Evolutionary conservation across 2,797 vertebrate genomes (phyloP), one percentile per base, ranked within the genome.

Genomic region (Pteronotus mesoamericanus): DNA sequence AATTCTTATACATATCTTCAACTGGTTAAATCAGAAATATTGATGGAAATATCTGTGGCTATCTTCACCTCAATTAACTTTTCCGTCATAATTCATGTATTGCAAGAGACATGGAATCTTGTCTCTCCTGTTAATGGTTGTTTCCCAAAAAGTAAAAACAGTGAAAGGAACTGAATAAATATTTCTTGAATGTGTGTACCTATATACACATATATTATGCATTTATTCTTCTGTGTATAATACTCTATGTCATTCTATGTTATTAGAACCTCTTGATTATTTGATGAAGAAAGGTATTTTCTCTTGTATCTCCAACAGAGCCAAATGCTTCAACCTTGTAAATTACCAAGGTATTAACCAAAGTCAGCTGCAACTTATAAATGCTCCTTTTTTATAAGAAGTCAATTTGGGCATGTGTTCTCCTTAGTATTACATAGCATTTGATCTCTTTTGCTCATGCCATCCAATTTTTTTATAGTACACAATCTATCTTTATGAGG

Each of bases 301-400:
- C 78, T 94, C 57, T 96, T 92, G 42, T 37, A 55, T 75, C 42
- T 96, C 22, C 59, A 96, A 89, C 61, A 84, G 93, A 75, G 44
- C 24, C 90, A 95, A 94, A 91, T 91, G 74, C 26, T 83, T 68
- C 66, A 92, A 77, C 34, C 71, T 97, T 95, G 46, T 94, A 97
- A 96, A 97, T 94, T 88, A 92, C 42, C 21, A 69, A 94, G 37
- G 75, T 96, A 95, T 97, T 95, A 97, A 91, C 32, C 7, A 91
- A 94, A 96, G 83, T 42, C 94, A 98, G 92, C 83, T 96, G 95
- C 82, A 89, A 92, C 89, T 89, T 93, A 91, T 69, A 96, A 96
- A 94, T 87, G 14, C 14, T 21, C 59, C 57, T 16, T 77, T 94
- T 96, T 96, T 86, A 84, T 94, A 96, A 92, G 55, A 95, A 86